Evolutionary conservation across 2,113 vertebrate genomes (phyloP).

Genomic region (Pseudorhombus dupliciocellatus): DNA sequence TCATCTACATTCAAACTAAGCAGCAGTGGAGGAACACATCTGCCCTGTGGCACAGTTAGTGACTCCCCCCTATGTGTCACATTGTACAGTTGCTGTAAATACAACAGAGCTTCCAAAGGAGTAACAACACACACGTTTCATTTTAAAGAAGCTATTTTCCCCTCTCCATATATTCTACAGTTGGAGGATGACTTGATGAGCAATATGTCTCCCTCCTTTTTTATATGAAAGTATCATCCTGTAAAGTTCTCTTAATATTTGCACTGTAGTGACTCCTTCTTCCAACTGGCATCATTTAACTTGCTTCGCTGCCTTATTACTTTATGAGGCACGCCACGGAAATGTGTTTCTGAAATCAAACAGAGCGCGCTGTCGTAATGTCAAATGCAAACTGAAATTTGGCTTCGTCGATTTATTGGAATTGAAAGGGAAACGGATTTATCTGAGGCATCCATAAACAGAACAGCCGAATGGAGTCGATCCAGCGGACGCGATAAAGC

Average conservation of each 20-base stretch:
- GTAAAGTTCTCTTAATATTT: slow-evolving; percentile 13
- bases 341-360: slow-evolving; percentile 52
- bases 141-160: neutral
- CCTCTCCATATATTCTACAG: neutral
- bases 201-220: slow-evolving; percentile 4
- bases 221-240: slow-evolving; percentile 7
- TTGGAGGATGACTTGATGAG: neutral
- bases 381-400: slow-evolving; percentile 26
- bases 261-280: neutral
- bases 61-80: slow-evolving; percentile 24
- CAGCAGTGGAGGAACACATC: slow-evolving; percentile 34
- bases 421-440: slow-evolving; percentile 14
- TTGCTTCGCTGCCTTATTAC: slow-evolving; percentile 30
- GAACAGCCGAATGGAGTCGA: slow-evolving; percentile 46
- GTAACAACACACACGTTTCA: neutral
- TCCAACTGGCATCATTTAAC: slow-evolving; percentile 32
- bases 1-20: slow-evolving; percentile 1
- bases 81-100: slow-evolving; percentile 49
- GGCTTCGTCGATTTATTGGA: slow-evolving; percentile 44
- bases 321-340: slow-evolving; percentile 29
- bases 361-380: slow-evolving; percentile 28
- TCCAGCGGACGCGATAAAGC: slow-evolving; percentile 66
- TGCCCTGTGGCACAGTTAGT: slow-evolving; percentile 36
- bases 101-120: slow-evolving; percentile 25
- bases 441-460: slow-evolving; percentile 36